Conservation (phyloP, 1,140 invertebrate genomes). For the Lordiphosa clarofinis region DNA sequence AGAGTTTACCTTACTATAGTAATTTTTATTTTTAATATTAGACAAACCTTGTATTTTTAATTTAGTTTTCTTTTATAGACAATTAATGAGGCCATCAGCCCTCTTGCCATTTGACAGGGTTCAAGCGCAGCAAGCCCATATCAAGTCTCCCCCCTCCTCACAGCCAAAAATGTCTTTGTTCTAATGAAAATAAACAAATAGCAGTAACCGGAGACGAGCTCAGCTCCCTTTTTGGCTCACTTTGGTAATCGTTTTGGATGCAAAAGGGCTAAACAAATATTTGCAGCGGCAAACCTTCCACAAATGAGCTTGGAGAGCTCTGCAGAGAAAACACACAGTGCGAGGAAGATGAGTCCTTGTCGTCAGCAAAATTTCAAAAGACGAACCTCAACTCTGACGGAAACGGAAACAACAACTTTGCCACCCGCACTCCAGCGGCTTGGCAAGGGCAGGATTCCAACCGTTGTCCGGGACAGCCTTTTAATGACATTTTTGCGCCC, state of each 20-base stretch:
- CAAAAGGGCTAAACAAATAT: slow-evolving; percentile 73
- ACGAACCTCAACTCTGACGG: slow-evolving; percentile 48
- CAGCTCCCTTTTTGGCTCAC: slow-evolving; percentile 3
- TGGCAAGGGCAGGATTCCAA: slow-evolving; percentile 4
- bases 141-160: slow-evolving; percentile 8
- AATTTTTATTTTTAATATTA: no score
- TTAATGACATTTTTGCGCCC: slow-evolving; percentile 75
- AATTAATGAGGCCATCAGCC: not conserved
- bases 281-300: slow-evolving; percentile 61
- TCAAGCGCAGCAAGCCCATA: no score
- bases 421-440: slow-evolving; percentile 29
- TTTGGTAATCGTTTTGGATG: slow-evolving; percentile 48
- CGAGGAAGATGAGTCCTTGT: slow-evolving; percentile 22
- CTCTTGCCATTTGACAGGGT: slow-evolving; percentile 8
- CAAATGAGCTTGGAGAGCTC: slow-evolving; percentile 56
- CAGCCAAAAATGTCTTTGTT: slow-evolving; percentile 9
- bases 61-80: no score
- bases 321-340: slow-evolving; percentile 32
- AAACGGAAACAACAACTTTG: slow-evolving; percentile 73
- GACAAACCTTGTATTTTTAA: no score
- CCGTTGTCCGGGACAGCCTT: slow-evolving; percentile 23
- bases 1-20: no score
- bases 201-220: not conserved
- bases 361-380: slow-evolving; percentile 55
- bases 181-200: no score